Evolutionary conservation across 1,140 invertebrate genomes (phyloP).

Genomic region (Cydia amplana): DNA sequence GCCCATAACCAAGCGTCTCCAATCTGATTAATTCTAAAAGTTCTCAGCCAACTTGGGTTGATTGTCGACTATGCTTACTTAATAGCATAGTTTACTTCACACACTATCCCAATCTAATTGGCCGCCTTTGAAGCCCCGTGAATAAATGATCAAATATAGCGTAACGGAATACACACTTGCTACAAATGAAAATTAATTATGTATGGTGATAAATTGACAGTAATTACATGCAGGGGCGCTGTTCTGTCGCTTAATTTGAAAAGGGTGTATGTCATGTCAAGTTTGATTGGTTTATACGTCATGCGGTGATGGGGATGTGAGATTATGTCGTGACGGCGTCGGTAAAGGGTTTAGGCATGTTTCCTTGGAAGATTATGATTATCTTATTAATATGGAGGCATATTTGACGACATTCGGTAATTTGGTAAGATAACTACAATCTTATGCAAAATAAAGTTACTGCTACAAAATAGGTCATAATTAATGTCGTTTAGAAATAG

Average conservation of each 20-base stretch:
- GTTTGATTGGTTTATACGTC: neutral
- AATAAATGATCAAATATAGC: slow-evolving; percentile 68
- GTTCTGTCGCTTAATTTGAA: neutral
- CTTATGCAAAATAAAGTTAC: neutral
- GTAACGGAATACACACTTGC: slow-evolving; percentile 56
- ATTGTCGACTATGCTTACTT: slow-evolving; percentile 6
- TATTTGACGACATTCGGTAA: neutral
- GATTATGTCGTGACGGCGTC: slow-evolving; percentile 37
- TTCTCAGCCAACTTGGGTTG: neutral
- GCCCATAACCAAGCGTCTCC: neutral
- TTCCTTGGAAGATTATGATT: slow-evolving; percentile 7
- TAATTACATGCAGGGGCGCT: slow-evolving; percentile 58
- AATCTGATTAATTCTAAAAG: neutral
- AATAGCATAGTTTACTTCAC: slow-evolving; percentile 11
- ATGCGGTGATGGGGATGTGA: neutral
- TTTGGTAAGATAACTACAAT: too few relatives aligned
- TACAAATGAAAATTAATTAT: slow-evolving; percentile 77
- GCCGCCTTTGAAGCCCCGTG: slow-evolving; percentile 55
- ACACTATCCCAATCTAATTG: slow-evolving; percentile 21
- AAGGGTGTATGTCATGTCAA: neutral
- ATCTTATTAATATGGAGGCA: neutral
- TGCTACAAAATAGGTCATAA: neutral
- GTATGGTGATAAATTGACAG: slow-evolving; percentile 71
- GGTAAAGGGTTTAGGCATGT: neutral
- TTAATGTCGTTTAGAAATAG: too few relatives aligned